Conservation (phyloP, 2,113 vertebrate genomes). For the Gobio gobio region DNA sequence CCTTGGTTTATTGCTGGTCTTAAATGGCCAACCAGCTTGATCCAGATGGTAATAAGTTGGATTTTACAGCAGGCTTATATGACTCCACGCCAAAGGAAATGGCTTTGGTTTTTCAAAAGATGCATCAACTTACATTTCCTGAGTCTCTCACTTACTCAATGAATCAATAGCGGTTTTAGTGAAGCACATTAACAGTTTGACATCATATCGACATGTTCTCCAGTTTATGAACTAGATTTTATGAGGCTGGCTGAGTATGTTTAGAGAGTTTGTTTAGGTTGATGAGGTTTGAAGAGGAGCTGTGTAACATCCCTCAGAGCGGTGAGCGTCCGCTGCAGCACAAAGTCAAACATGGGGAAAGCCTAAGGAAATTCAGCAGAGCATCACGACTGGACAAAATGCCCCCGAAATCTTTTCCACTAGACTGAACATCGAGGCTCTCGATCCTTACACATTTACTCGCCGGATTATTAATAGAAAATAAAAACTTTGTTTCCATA, state of each 20-base stretch:
- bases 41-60: background rate
- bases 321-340: background rate
- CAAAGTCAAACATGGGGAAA: background rate
- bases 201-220: background rate
- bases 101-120: background rate
- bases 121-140: background rate
- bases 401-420: constrained; percentile 9
- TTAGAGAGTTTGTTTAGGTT: background rate
- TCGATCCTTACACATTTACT: constrained; percentile 66
- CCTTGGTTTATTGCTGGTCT: background rate
- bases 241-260: background rate
- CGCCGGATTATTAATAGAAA: constrained; percentile 80
- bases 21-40: background rate
- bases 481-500: constrained; percentile 85
- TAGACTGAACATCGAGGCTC: constrained; percentile 55
- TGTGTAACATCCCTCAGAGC: background rate
- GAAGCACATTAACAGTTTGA: constrained; percentile 1
- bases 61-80: background rate
- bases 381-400: background rate
- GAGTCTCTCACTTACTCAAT: background rate
- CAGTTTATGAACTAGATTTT: background rate
- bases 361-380: constrained; percentile 37
- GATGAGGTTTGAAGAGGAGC: constrained; percentile 4
- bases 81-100: background rate
- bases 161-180: background rate